phyloP scores from a whole-genome alignment of 2,797 vertebrate species.

The Mormyrops attenuatus region DNA sequence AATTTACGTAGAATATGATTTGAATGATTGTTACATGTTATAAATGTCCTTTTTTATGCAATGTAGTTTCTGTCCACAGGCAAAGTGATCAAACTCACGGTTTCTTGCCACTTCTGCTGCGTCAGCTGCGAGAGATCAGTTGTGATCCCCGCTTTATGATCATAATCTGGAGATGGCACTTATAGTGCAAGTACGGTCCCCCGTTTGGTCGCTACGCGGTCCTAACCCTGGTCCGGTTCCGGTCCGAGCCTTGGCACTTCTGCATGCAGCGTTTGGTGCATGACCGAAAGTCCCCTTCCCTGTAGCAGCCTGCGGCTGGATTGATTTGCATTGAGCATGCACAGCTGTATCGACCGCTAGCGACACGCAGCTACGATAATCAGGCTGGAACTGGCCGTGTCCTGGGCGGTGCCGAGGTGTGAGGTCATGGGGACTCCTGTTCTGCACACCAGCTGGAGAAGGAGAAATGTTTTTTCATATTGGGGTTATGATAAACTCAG shows the following conservation, averaged over 20 bases:
- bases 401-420: neutral
- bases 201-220: neutral
- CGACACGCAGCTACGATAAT: neutral
- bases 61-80: conserved; percentile 51
- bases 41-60: conserved; percentile 59
- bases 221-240: conserved; percentile 30
- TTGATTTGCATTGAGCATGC: neutral
- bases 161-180: neutral
- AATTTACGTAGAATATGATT: conserved; percentile 73
- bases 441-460: neutral
- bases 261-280: neutral
- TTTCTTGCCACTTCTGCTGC: neutral
- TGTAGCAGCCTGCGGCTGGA: neutral
- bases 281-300: neutral
- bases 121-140: neutral
- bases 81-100: conserved; percentile 32
- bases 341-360: neutral
- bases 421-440: neutral
- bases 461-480: neutral
- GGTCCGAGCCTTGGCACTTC: too few species aligned
- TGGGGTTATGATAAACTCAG: neutral
- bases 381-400: neutral
- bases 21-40: conserved; percentile 54
- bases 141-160: neutral
- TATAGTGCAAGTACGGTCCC: neutral